Evolutionary conservation across 2,888 invertebrate genomes (phyloP), one percentile per base, ranked within the genome.

Genomic region (Cosmorhoe ocellata): DNA sequence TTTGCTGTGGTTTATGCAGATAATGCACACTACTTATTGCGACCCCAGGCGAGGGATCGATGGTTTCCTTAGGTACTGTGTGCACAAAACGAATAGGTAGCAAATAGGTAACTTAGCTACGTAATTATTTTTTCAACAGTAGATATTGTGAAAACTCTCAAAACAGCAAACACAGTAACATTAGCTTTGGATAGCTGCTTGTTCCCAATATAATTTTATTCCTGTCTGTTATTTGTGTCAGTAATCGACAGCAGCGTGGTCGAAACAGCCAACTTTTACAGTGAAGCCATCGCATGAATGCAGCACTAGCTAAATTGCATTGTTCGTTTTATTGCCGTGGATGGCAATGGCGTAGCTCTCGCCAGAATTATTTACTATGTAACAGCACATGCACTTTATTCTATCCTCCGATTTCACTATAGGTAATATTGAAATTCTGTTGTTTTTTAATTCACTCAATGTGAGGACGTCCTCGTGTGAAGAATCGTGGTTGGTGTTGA

Each of bases 341-440:
- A 59, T 51, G 52, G 54, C 56, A 79, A 85, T 84, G 77, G 78
- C 77, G 78, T 74, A 74, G 77, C 81, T 79, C 79, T 71, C 76
- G 74, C 78, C 75, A 75, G 84, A 88, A 86, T 87, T 89, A 88
- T 88, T 88, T 84, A 88, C 86, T 81, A 83, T 80, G 82, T 84
- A 81, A 84, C 83, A 81, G 76, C 80, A 78, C 81, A 81, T 82
- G 83, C 81, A 84, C 81, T 83, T 81, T 84, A 84, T 82, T 83
- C 78, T 74, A 75, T 73, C 67, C 74, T 63, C 74, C 79, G 79
- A 79, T 83, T 84, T 79, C 76, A 76, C 71, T 76, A 79, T n/a
- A n/a, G n/a, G n/a, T n/a, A n/a, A n/a, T n/a, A n/a, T 78, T 79
- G 73, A 77, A 47, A 81, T 72, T 69, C 74, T 74, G 79, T 78